Evolutionary conservation across 2,113 vertebrate species (phyloP).

Genomic region (Dipodomys ordii): DNA sequence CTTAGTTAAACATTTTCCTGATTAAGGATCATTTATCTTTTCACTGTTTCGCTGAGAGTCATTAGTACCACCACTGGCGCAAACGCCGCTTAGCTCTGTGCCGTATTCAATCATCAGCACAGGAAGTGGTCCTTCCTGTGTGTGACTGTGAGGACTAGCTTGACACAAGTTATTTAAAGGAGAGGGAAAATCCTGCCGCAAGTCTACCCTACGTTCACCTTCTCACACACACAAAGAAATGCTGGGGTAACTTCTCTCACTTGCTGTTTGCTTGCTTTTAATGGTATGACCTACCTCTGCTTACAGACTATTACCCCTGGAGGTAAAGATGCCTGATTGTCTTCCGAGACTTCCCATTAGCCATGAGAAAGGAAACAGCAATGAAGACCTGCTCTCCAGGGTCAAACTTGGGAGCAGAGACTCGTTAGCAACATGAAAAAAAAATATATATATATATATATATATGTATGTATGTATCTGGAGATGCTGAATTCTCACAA

Average conservation of each 20-base stretch:
- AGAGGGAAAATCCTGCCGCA: not conserved
- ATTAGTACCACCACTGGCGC: constrained; percentile 59
- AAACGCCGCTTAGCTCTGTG: constrained; percentile 27
- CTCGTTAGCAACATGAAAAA: not conserved
- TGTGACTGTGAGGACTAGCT: constrained; percentile 31
- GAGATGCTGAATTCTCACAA: not conserved
- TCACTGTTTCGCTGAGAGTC: constrained; percentile 56
- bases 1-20: constrained; percentile 76
- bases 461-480: not conserved
- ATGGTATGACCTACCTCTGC: not conserved
- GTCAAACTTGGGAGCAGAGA: not conserved
- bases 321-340: not conserved
- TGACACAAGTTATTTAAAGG: constrained; percentile 66
- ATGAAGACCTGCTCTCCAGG: constrained; percentile 2
- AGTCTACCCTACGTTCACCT: constrained; percentile 64
- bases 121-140: constrained; percentile 69
- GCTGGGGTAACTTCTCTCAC: not conserved
- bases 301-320: not conserved
- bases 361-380: constrained; percentile 18
- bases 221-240: not conserved
- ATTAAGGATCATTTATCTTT: constrained; percentile 78
- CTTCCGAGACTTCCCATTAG: not conserved
- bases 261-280: not conserved
- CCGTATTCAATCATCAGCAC: constrained; percentile 64
- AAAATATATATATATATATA: not conserved